phyloP scores from a whole-genome alignment of 2,888 invertebrate genomes.

The Cactoblastis cactorum region DNA sequence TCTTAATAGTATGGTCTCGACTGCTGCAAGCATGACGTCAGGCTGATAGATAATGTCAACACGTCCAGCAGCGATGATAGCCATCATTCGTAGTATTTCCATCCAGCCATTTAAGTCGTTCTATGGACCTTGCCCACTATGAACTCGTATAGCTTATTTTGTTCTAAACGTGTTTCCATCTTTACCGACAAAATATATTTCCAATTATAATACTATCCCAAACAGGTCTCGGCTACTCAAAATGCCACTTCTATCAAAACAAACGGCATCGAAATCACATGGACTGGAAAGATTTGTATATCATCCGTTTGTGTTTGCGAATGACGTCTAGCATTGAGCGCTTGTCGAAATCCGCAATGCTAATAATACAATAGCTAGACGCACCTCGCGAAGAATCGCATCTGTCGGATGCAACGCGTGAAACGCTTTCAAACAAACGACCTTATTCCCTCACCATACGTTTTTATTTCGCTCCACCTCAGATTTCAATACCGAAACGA shows the following conservation, averaged over 20 bases:
- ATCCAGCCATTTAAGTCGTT: slow-evolving; percentile 27
- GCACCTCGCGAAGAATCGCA: slow-evolving; percentile 51
- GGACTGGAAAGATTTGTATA: slow-evolving; percentile 61
- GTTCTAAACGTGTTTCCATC: not conserved
- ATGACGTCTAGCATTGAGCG: slow-evolving; percentile 56
- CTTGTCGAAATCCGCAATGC: slow-evolving; percentile 71
- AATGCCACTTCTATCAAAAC: slow-evolving; percentile 34
- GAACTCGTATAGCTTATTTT: not conserved
- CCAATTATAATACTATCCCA: slow-evolving; percentile 1
- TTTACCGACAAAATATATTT: not conserved
- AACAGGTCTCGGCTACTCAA: slow-evolving; percentile 19
- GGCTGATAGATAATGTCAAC: slow-evolving; percentile 45
- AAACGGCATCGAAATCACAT: slow-evolving; percentile 43
- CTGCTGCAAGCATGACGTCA: slow-evolving; percentile 41
- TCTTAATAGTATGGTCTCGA: slow-evolving; percentile 41
- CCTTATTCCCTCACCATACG: slow-evolving; percentile 40
- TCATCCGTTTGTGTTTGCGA: slow-evolving; percentile 60
- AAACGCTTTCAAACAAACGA: slow-evolving; percentile 32
- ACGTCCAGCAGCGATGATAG: slow-evolving; percentile 32
- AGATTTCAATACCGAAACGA: slow-evolving; percentile 37
- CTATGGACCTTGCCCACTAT: not conserved
- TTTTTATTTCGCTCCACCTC: slow-evolving; percentile 34
- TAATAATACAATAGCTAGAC: slow-evolving; percentile 72
- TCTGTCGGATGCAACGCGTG: slow-evolving; percentile 41
- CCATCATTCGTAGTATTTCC: slow-evolving; percentile 27